Evolutionary conservation across 2,888 invertebrate species (phyloP), one percentile per base, ranked within the genome.

Genomic region (Helicoverpa assulta): DNA sequence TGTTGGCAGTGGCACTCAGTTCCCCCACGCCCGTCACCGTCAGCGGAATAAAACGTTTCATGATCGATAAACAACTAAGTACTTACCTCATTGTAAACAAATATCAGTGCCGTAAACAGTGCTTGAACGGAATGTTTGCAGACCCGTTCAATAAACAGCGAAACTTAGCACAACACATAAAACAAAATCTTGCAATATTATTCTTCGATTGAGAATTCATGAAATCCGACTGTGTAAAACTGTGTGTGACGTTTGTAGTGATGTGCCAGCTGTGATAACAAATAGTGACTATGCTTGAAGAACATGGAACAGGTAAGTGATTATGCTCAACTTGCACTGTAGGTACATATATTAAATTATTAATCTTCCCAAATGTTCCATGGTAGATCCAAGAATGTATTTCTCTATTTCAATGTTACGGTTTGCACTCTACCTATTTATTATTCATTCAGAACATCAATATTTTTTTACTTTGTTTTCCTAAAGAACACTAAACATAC

Each of bases 51-150:
- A 10, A 43, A 80, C 83, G 85, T 83, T 85, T 84, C 83, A 85
- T 85, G 70, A 70, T 67, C 70, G 72, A 62, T 67, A 74, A 69
- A 73, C 54, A 80, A 65, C 65, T 64, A 50, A 60, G 60, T 67
- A 82, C 85, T 86, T 78, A 92, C 92, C 88, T 90, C 88, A 90
- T 89, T 78, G 63, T 81, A 72, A 72, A 69, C 65, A 66, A 56
- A 60, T 76, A 68, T 78, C 65, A 58, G 67, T 76, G 76, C 21
- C 19, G 67, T 70, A 63, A 73, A 73, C 59, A 68, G 70, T 71
- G 57, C 33, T 60, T 75, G 77, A 70, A 82, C 75, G 72, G 73
- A 75, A 72, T 73, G 50, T 75, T 73, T 63, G 26, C 56, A 66
- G 66, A 65, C 77, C 58, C 57, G 67, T 53, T 62, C 58, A 16